Base-by-base conservation (phyloP, 1,140 invertebrate species). In the Calosoma granatense region DNA sequence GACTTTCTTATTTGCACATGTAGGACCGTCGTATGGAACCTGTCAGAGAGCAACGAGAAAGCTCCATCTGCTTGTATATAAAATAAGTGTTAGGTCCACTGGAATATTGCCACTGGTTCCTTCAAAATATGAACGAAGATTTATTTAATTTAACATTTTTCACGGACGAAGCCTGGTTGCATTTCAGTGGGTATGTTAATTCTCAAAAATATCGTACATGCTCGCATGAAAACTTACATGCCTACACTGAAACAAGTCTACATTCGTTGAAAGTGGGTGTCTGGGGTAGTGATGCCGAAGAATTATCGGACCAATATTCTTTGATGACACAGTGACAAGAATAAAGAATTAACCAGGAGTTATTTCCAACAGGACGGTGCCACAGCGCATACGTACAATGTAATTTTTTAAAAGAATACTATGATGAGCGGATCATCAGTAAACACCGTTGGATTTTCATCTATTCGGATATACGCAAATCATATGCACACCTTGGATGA, bases 61-160 rank as follows among this genome's bases (percentile, higher is more conserved):
- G 26, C 20, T 60, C 12, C 56, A 57, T 22, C 11, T 58, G 26
- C 23, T 21, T 55, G 39, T 53, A 15, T 60, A 60, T 51, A 57
- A 54, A 51, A 43, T 60, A 14, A 20, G 22, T 15, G 56, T 55
- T 36, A 41, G 52, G 14, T 12, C 17, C 56, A 36, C n/a, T 54
- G 11, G 2, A 54, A n/a, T 60, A 60, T 54, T 60, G 56, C 53
- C 30, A 57, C 9, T 60, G 59, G 59, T 56, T 51, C 22, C 19
- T 20, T 21, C 20, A 52, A 22, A 21, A 20, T 51, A 51, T 56
- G 19, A 22, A 52, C 22, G 19, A 56, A 20, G 39, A 60, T 23
- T 2, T 57, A 4, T 17, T 57, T 11, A 17, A 51, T n/a, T 4
- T 52, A 23, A 52, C 22, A 22, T 52, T 57, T 26, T 57, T 53